phyloP scores from a whole-genome alignment of 1,140 invertebrate species.

The Pseudomyrmex gracilis region DNA sequence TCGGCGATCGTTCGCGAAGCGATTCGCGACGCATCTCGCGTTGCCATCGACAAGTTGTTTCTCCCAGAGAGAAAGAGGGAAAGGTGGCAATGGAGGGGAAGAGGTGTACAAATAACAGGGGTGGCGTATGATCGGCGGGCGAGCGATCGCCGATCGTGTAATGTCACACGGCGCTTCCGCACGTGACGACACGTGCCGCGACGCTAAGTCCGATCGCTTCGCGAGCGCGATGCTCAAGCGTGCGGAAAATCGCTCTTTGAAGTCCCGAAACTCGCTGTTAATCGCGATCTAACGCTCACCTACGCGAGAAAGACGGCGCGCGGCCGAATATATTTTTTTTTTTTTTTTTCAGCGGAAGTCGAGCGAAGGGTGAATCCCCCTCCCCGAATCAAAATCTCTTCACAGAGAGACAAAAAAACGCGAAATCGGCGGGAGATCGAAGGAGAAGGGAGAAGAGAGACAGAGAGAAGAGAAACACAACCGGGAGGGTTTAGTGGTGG shows the following conservation, averaged over 20 bases:
- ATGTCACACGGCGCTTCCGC: constrained; percentile 62
- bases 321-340: constrained; percentile 49
- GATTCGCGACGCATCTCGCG: constrained; percentile 1
- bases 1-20: constrained; percentile 3
- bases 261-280: constrained; percentile 67
- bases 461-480: neutral
- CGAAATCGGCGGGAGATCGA: constrained; percentile 9
- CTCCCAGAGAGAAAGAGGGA: neutral
- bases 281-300: constrained; percentile 77
- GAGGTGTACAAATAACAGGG: constrained; percentile 30
- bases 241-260: constrained; percentile 79
- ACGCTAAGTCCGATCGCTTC: constrained; percentile 35
- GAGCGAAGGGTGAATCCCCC: constrained; percentile 50
- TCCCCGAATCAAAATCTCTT: constrained; percentile 69
- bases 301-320: constrained; percentile 27
- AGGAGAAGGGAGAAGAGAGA: constrained; percentile 2
- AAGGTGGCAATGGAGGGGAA: neutral
- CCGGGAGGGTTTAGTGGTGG: neutral
- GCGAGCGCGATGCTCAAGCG: constrained; percentile 66
- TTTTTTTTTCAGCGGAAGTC: constrained; percentile 63
- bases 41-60: constrained; percentile 48
- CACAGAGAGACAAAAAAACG: constrained; percentile 35
- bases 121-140: constrained; percentile 51
- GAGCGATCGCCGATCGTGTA: constrained; percentile 57
- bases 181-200: constrained; percentile 73